Evolutionary conservation across 2,113 vertebrate species (phyloP).

Genomic region (Tyto alba): DNA sequence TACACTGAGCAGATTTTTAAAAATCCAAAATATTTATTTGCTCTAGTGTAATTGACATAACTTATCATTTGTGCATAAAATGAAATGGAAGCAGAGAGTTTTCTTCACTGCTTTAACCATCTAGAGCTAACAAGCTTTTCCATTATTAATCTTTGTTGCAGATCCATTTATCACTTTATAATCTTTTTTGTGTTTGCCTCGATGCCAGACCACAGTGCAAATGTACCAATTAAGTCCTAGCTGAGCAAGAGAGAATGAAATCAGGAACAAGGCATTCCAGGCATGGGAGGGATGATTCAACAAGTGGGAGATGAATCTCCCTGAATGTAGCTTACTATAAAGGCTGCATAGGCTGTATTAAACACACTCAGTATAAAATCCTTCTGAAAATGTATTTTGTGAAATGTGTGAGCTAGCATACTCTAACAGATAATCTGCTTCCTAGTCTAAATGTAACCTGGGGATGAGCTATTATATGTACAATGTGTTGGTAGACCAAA

Average conservation of each 20-base stretch:
- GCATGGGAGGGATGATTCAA: neutral
- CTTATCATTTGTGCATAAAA: neutral
- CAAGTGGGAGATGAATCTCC: neutral
- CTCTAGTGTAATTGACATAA: neutral
- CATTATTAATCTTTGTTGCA: neutral
- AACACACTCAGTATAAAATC: neutral
- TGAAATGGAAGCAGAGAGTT: neutral
- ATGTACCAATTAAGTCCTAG: neutral
- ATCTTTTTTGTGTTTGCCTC: neutral
- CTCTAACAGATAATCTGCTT: neutral
- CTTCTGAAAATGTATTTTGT: neutral
- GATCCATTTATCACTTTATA: neutral
- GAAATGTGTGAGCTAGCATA: neutral
- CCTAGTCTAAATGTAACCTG: neutral
- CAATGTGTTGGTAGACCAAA: neutral
- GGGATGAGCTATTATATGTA: accelerated
- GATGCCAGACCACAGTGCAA: neutral
- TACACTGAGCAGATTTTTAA: neutral
- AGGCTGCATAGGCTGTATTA: neutral
- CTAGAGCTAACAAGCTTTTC: neutral
- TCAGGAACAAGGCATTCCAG: neutral
- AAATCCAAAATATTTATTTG: neutral
- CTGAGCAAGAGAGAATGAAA: neutral
- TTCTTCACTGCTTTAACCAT: neutral
- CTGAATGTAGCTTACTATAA: neutral